These are phyloP conservation scores for Tachystola acroxantha DNA, from an alignment of 2,888 invertebrate species.

Conservation along the genomic window DNA sequence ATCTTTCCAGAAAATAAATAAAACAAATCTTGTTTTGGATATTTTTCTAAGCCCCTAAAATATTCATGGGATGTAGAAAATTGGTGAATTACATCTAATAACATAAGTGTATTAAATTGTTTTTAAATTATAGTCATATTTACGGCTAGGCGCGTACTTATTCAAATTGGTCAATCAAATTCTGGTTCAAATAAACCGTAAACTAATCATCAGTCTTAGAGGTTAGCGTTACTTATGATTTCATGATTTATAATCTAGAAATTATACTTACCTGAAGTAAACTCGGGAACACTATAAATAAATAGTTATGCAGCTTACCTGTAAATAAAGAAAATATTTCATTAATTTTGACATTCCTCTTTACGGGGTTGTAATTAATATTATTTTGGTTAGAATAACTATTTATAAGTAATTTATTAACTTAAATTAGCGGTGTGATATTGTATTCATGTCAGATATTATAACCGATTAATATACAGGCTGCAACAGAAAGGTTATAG, in stretches of 20 bases:
- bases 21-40: no score
- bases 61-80: no score
- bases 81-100: conserved; percentile 1
- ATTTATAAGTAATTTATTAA: background rate
- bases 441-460: no score
- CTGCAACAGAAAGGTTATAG: no score
- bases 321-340: conserved; percentile 27
- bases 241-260: background rate
- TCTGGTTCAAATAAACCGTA: conserved; percentile 21
- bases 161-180: conserved; percentile 54
- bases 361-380: no score
- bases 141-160: conserved; percentile 32
- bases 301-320: conserved; percentile 34
- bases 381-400: background rate
- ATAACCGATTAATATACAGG: no score
- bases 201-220: background rate
- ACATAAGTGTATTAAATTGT: background rate
- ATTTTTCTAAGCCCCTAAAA: no score
- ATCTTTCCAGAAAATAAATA: no score
- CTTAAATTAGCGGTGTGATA: no score
- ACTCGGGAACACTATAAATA: conserved; percentile 21
- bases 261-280: conserved; percentile 24
- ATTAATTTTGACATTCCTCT: background rate
- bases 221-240: background rate
- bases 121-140: conserved; percentile 21